phyloP scores from a whole-genome alignment of 2,797 vertebrate genomes.

The Lutjanus argentimaculatus region DNA sequence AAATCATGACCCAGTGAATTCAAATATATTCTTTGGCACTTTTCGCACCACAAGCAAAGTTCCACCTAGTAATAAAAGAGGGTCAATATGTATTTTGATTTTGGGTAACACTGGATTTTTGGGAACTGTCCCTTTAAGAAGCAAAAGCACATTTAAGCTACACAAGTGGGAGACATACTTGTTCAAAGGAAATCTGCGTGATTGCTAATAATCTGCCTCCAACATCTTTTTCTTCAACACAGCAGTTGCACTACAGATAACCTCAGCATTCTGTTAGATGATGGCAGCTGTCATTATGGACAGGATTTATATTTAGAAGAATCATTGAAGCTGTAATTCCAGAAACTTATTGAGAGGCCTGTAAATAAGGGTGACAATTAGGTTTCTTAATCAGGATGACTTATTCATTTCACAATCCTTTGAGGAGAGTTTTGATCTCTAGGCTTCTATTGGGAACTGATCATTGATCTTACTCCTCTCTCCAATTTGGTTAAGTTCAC shows the following conservation, averaged over 20 bases:
- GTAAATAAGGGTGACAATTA: not conserved
- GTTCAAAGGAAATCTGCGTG: not conserved
- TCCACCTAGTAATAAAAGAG: too few species aligned
- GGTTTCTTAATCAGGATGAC: not conserved
- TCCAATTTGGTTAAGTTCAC: too few species aligned
- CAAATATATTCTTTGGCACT: too few species aligned
- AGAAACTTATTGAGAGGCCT: not conserved
- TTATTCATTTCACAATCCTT: not conserved
- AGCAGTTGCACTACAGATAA: not conserved
- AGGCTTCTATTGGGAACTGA: not conserved
- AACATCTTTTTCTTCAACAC: slow-evolving; percentile 2
- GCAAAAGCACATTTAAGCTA: not conserved
- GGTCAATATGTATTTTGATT: too few species aligned
- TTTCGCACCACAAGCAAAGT: too few species aligned
- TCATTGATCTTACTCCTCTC: not conserved
- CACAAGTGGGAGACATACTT: not conserved
- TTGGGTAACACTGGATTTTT: too few species aligned
- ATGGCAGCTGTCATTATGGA: not conserved
- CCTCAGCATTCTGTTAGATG: not conserved
- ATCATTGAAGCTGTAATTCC: not conserved
- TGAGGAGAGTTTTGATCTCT: not conserved
- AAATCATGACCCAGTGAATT: too few species aligned
- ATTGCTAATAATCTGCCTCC: slow-evolving; percentile 9
- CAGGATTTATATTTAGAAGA: slow-evolving; percentile 7
- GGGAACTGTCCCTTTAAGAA: not conserved